These are phyloP conservation scores for Portevinia maculata DNA, from an alignment of 2,888 invertebrate genomes.

Conservation along the genomic window DNA sequence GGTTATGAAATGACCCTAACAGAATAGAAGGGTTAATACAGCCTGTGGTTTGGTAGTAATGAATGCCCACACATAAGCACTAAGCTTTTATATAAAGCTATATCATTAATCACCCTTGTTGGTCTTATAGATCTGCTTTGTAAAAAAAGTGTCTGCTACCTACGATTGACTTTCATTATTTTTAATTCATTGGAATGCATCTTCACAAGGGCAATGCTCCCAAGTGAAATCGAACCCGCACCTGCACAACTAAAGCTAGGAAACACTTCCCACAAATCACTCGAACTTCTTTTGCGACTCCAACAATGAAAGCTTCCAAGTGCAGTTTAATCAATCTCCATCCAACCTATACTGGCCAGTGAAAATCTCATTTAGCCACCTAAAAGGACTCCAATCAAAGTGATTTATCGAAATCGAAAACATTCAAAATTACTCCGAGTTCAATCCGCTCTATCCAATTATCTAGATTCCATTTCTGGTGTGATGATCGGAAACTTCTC, in stretches of 20 bases:
- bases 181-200: no score
- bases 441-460: conserved; percentile 54
- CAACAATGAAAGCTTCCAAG: conserved; percentile 34
- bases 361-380: conserved; percentile 13
- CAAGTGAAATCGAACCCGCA: conserved; percentile 28
- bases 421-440: conserved; percentile 18
- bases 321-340: neutral
- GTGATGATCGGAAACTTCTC: conserved; percentile 53
- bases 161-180: no score
- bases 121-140: no score
- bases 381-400: conserved; percentile 28
- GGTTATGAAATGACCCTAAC: no score
- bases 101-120: no score
- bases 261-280: conserved; percentile 4
- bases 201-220: neutral
- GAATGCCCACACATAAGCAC: no score
- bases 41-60: no score
- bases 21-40: no score
- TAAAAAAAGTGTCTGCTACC: no score
- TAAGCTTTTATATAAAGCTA: no score
- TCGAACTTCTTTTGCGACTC: conserved; percentile 31
- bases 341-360: neutral
- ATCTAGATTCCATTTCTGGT: conserved; percentile 58
- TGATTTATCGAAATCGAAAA: conserved; percentile 40
- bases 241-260: neutral